Percentiles rank a stretch among this genome's conserved stretches.
Evolutionary conservation across 2,888 invertebrate genomes (phyloP).

Genomic region (Drosophila prolongata): DNA sequence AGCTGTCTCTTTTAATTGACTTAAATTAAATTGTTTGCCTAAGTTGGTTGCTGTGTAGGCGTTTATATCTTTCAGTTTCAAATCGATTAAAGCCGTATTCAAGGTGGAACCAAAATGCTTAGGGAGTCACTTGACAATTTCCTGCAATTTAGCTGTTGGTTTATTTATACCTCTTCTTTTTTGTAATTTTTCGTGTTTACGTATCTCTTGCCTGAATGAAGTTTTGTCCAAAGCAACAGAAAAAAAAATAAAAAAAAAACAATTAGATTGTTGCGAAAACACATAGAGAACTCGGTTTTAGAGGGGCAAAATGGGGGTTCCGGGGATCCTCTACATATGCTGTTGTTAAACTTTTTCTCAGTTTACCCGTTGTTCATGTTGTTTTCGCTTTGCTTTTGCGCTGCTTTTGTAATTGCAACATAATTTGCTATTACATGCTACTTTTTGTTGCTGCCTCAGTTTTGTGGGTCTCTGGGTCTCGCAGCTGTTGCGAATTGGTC

Average conservation of each 20-base stretch:
- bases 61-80: slow-evolving; percentile 14
- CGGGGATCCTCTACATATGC: slow-evolving; percentile 25
- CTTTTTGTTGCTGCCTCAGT: slow-evolving; percentile 52
- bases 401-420: slow-evolving; percentile 78
- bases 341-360: slow-evolving; percentile 40
- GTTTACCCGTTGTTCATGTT: slow-evolving; percentile 43
- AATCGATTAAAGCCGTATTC: slow-evolving; percentile 57
- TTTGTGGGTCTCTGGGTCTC: slow-evolving; percentile 76
- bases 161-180: slow-evolving; percentile 2
- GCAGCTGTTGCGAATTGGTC: slow-evolving; percentile 64
- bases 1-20: slow-evolving; percentile 50
- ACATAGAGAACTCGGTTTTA: slow-evolving; percentile 25
- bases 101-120: slow-evolving; percentile 67
- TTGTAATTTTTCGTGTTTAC: slow-evolving; percentile 17
- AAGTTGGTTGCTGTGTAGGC: slow-evolving; percentile 28
- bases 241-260: slow-evolving; percentile 19
- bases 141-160: slow-evolving; percentile 43
- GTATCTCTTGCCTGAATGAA: slow-evolving; percentile 33
- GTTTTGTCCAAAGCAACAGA: slow-evolving; percentile 14
- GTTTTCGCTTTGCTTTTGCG: slow-evolving; percentile 65
- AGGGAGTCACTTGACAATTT: slow-evolving; percentile 59
- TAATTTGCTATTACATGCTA: slow-evolving; percentile 77
- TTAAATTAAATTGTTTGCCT: slow-evolving; percentile 58
- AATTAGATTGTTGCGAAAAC: slow-evolving; percentile 31
- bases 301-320: neutral